Conservation (phyloP, 92 coral and sea anemone genomes). For the Epizoanthus illoricatus region DNA sequence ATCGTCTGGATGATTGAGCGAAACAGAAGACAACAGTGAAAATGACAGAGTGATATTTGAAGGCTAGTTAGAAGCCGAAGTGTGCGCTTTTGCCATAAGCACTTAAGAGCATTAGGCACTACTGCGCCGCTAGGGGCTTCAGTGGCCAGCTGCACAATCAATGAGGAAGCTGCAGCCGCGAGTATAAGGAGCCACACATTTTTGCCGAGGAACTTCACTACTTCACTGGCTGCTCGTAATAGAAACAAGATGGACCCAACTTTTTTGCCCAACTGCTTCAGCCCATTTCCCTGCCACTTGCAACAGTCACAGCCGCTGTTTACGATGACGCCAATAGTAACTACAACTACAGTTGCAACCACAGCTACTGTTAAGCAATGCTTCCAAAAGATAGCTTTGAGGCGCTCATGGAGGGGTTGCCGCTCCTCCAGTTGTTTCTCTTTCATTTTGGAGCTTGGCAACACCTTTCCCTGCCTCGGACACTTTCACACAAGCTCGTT, state of each 20-base stretch:
- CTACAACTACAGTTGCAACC: neutral
- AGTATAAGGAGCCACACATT: no score
- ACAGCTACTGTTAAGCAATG: neutral
- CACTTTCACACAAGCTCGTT: neutral
- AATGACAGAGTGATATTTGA: no score
- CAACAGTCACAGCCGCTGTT: neutral
- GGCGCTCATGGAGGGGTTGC: neutral
- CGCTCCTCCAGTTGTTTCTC: neutral
- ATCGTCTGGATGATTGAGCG: no score
- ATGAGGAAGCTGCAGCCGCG: no score
- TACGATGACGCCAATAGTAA: neutral
- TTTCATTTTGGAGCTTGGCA: neutral
- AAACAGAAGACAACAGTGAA: no score
- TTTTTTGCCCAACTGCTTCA: neutral
- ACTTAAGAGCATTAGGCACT: no score
- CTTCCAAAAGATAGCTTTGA: neutral
- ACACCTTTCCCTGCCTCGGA: neutral
- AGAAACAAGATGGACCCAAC: neutral
- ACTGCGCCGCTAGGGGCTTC: no score
- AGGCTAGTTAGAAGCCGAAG: no score
- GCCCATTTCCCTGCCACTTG: neutral
- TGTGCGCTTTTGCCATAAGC: no score
- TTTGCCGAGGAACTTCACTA: neutral
- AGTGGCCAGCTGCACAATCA: no score
- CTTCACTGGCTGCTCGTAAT: neutral